phyloP scores from a whole-genome alignment of 1,140 invertebrate genomes.

The Thaumatotibia leucotreta region DNA sequence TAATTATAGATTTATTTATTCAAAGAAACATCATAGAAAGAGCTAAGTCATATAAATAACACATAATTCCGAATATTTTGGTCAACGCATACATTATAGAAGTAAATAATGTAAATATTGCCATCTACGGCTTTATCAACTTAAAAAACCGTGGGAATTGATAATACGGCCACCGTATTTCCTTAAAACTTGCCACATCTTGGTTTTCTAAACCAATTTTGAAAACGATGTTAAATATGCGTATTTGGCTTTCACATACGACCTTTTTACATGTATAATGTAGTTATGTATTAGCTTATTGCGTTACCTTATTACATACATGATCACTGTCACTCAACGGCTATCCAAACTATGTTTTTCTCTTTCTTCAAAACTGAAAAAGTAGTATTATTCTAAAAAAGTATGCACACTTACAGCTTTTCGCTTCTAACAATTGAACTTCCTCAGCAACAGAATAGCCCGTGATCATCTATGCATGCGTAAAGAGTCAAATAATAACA shows the following conservation, averaged over 20 bases:
- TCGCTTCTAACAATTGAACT: constrained; percentile 18
- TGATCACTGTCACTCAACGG: neutral
- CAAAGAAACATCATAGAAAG: neutral
- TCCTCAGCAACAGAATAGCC: constrained; percentile 56
- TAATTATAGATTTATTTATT: no score
- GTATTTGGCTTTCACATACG: neutral
- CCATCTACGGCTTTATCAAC: neutral
- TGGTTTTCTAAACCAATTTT: neutral
- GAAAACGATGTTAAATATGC: neutral
- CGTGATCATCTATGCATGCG: constrained; percentile 64
- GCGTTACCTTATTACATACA: neutral
- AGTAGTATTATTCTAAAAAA: neutral
- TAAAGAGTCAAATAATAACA: constrained; percentile 63
- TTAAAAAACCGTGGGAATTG: neutral
- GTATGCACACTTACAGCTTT: neutral
- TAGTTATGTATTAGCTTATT: neutral
- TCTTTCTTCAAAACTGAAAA: neutral
- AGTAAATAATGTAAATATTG: no score
- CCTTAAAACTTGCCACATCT: neutral
- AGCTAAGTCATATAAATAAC: neutral
- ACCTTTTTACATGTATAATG: neutral
- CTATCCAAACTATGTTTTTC: constrained; percentile 43
- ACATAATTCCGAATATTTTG: no score
- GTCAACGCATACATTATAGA: no score
- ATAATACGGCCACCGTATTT: neutral